Evolutionary conservation across 1,140 invertebrate genomes (phyloP), one percentile per base, ranked within the genome.

Genomic region (Bombus impatiens): DNA sequence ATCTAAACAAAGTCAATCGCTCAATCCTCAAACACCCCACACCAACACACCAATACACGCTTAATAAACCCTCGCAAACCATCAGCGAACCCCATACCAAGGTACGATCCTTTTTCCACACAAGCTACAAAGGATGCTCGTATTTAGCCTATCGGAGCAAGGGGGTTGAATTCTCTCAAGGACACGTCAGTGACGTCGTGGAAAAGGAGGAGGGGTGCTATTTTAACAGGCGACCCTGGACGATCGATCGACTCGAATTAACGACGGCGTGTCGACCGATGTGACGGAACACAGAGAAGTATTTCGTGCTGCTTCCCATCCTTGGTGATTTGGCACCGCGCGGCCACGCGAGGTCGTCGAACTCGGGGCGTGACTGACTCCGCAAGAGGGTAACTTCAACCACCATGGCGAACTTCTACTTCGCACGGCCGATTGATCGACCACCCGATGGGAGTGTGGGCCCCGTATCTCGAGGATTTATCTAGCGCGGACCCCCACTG

Each of bases 331-430:
- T 88, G 57, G 79, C 62, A 53, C 68, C 78, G 87, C 65, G 53
- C 74, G 37, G 65, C 76, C 88, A 86, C 84, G 88, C 88, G 84
- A 89, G 80, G 87, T 89, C 86, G 79, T 89, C 82, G 88, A 89
- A 88, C 88, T 67, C 62, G 28, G 71, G 77, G 81, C 78, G 83
- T 71, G 62, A 81, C 76, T 67, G 62, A 81, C 76, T 67, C 28
- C 40, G 13, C 57, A 28, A 37, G 32, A 35, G 87, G 77, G 42
- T 67, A 87, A 88, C 80, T 84, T 87, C 84, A 65, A 65, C 68
- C 67, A 62, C 77, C 76, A 37, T 68, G 59, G 59, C 44, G 82
- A 72, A 79, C 77, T 65, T 62, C 57, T 65, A 74, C 62, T 40
- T 82, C 80, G 57, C 71, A n/a, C 59, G 59, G 75, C 68, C 76